Conservation (phyloP, 2,888 invertebrate species). For the Antitype chi region DNA sequence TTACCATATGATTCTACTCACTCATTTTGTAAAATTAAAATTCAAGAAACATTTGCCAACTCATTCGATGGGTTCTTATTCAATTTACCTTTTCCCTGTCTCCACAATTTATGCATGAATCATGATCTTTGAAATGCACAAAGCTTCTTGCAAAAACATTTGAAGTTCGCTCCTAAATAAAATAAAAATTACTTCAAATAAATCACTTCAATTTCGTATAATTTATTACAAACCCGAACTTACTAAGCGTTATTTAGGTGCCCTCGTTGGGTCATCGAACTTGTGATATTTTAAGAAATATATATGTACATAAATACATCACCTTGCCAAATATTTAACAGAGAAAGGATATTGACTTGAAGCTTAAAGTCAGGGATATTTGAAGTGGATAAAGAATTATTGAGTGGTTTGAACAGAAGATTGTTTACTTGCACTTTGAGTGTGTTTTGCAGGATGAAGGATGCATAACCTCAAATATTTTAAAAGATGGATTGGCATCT, state of each 20-base stretch:
- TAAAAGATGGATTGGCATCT: not conserved
- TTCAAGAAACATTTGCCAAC: not conserved
- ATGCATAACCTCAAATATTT: not conserved
- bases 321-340: constrained; percentile 48
- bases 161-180: not conserved
- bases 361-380: constrained; percentile 25
- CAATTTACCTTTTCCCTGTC: too few relatives aligned
- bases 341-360: constrained; percentile 45
- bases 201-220: constrained; percentile 31
- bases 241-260: constrained; percentile 21
- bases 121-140: constrained; percentile 1
- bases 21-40: not conserved
- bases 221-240: constrained; percentile 34
- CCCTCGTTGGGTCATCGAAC: constrained; percentile 56
- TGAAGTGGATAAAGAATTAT: constrained; percentile 31
- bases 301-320: constrained; percentile 3
- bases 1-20: too few relatives aligned
- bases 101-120: not conserved
- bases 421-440: constrained; percentile 9
- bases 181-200: too few relatives aligned
- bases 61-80: not conserved
- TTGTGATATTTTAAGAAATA: constrained; percentile 46
- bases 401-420: constrained; percentile 4
- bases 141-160: not conserved
- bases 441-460: not conserved